These are phyloP conservation scores for Papilio polyxenes DNA, from an alignment of 1,140 invertebrate species.

Conservation along the genomic window DNA sequence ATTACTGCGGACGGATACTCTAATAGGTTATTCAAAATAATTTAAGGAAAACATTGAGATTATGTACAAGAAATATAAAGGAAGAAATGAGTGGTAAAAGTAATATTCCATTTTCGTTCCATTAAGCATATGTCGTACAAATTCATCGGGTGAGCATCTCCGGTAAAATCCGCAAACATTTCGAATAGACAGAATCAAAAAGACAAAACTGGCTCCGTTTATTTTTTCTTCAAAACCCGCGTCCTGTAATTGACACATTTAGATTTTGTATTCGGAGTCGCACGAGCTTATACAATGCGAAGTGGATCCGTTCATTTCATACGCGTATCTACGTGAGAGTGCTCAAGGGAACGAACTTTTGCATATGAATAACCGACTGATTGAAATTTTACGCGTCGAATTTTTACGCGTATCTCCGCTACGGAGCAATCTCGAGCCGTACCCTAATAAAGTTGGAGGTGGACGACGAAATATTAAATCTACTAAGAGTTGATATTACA, in stretches of 20 bases:
- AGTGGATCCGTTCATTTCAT: constrained; percentile 42
- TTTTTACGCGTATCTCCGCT: constrained; percentile 70
- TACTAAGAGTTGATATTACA: constrained; percentile 23
- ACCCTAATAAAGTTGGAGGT: constrained; percentile 52
- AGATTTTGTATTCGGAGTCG: constrained; percentile 27
- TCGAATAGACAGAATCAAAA: constrained; percentile 13
- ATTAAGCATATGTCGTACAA: constrained; percentile 12
- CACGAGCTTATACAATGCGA: constrained; percentile 39
- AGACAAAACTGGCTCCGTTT: constrained; percentile 21
- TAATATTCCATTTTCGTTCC: not conserved
- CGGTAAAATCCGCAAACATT: constrained; percentile 17
- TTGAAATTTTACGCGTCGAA: constrained; percentile 73
- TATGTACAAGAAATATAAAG: too few relatives aligned
- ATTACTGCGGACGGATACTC: too few relatives aligned
- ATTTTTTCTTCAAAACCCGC: not conserved
- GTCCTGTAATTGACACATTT: constrained; percentile 38
- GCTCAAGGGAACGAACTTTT: constrained; percentile 60
- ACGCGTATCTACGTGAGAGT: constrained; percentile 39
- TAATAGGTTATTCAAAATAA: too few relatives aligned
- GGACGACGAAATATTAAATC: constrained; percentile 34
- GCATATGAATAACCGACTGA: constrained; percentile 73
- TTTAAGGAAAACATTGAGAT: too few relatives aligned
- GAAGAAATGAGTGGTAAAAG: not conserved
- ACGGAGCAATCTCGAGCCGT: constrained; percentile 49
- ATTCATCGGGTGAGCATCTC: constrained; percentile 7